Evolutionary conservation across 2,888 invertebrate species (phyloP), one percentile per base, ranked within the genome.

Genomic region (Formica aserva): DNA sequence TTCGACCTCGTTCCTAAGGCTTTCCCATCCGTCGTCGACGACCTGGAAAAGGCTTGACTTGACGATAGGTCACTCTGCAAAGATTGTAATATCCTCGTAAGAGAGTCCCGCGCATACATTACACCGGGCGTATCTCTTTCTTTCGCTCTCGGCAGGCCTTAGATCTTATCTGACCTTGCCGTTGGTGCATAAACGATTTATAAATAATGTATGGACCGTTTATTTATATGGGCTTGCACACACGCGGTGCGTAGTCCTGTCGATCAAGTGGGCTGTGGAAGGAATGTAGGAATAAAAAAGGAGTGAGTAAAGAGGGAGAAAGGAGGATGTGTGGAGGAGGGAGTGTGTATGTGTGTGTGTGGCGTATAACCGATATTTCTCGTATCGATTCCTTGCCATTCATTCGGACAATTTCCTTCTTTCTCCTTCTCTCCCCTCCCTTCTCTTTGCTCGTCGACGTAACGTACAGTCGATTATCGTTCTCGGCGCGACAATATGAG

Each of bases 171-270:
- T 86, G 86, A 82, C 89, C 89, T 89, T 89, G 89, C 84, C 78
- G 88, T 86, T 78, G 84, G 88, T 82, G 86, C 85, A 90, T 91
- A 91, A 87, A 72, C 88, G 87, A 85, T 85, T 86, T 89, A 91
- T 91, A 91, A 91, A 91, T 91, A 91, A 91, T 88, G 89, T 88
- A 88, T 90, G 84, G 87, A 82, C 62, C 77, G 88, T 90, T 91
- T 91, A 91, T 90, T 90, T 91, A 90, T 89, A 87, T 85, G 83
- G 75, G 80, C 74, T 80, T 74, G 71, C 78, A 83, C 85, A 80
- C 80, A 66, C 74, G 45, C 69, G 77, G 13, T 57, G 69, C 57
- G 85, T 83, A 76, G 75, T 85, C 85, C 83, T 88, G 76, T 75
- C 83, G 63, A 13, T 77, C 80, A 83, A 87, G 57, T 86, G 89